Evolutionary conservation across 1,140 invertebrate species (phyloP).

Genomic region (Pemphigus obesinymphae): DNA sequence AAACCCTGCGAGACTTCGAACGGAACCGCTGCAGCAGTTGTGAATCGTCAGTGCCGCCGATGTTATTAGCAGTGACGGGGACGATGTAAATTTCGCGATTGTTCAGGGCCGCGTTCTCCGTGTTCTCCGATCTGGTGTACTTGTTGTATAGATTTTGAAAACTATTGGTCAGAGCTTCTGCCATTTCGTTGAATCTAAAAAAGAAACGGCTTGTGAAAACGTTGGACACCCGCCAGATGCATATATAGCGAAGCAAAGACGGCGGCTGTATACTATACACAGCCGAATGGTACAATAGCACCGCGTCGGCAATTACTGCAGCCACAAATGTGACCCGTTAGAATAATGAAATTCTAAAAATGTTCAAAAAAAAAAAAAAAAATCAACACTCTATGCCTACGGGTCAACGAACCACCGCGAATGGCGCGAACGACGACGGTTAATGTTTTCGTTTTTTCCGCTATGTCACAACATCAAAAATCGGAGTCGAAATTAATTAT

Average conservation of each 20-base stretch:
- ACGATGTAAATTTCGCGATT: background rate
- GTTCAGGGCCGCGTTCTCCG: too few species aligned
- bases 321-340: background rate
- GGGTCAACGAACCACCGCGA: background rate
- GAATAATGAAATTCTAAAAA: background rate
- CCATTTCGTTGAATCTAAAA: slow-evolving; percentile 15
- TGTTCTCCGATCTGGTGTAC: background rate
- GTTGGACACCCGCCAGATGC: background rate
- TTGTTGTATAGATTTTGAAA: slow-evolving; percentile 22
- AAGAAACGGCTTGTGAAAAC: background rate
- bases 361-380: background rate
- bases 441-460: too few species aligned
- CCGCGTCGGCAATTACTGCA: background rate
- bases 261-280: too few species aligned
- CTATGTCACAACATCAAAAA: too few species aligned
- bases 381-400: background rate
- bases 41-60: too few species aligned
- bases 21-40: background rate
- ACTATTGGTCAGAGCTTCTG: background rate
- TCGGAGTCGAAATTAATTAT: too few species aligned
- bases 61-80: background rate
- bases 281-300: too few species aligned
- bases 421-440: too few species aligned
- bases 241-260: background rate
- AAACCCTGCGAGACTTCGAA: background rate